Conservation (phyloP, 2,888 invertebrate genomes). For the Leucozona laternaria region DNA sequence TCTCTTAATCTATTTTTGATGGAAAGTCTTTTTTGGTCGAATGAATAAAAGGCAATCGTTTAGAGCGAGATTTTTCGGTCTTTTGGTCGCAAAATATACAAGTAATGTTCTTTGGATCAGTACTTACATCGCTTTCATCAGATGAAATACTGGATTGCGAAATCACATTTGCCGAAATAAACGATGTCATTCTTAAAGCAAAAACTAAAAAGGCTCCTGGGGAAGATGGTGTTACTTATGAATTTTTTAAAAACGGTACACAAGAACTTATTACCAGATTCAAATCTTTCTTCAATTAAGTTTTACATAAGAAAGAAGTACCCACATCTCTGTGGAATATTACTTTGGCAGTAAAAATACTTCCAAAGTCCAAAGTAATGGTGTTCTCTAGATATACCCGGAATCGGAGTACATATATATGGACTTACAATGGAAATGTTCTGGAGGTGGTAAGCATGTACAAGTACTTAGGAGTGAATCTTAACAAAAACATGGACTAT, state of each 20-base stretch:
- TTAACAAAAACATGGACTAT: neutral
- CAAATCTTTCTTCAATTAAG: neutral
- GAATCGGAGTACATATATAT: neutral
- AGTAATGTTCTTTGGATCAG: no score
- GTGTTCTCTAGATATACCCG: neutral
- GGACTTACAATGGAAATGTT: no score
- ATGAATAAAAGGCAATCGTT: no score
- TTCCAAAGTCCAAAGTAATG: neutral
- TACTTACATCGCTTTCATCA: no score
- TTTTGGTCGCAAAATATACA: no score
- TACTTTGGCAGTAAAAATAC: neutral
- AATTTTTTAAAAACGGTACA: neutral
- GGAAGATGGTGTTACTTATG: neutral
- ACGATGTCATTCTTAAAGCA: neutral
- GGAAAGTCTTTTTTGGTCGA: no score
- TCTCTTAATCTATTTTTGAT: no score
- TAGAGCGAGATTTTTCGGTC: no score
- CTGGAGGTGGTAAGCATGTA: neutral
- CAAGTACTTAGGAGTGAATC: neutral
- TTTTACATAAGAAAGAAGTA: neutral
- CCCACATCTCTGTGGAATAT: neutral
- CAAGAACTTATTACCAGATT: no score
- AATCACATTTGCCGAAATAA: slow-evolving; percentile 1
- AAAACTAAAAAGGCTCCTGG: neutral
- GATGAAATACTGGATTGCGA: neutral